Evolutionary conservation across 2,797 vertebrate genomes (phyloP), one percentile per base, ranked within the genome.

Genomic region (Danio albolineatus): DNA sequence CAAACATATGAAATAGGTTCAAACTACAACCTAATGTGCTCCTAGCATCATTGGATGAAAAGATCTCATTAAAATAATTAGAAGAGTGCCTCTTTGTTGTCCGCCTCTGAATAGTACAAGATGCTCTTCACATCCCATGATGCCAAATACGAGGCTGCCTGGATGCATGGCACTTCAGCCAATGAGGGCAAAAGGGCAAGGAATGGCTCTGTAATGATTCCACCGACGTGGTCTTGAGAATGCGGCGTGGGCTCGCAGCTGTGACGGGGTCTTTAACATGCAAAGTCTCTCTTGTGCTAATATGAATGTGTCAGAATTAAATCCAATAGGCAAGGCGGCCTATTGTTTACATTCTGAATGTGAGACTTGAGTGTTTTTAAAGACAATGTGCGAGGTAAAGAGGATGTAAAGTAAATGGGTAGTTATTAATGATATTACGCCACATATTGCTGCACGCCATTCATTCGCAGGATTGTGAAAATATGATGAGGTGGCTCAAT

Each of bases 51-150:
- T 82, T 89, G 90, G 91, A 94, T 94, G 93, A 94, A 94, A 93
- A 94, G 93, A 94, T 91, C 92, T 94, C 92, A 94, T 94, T 94
- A 95, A 93, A 94, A 93, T 94, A 94, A 94, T 93, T 92, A 93
- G 91, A 89, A 90, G 92, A 92, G 93, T 91, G 93, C 90, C 92
- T 93, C 92, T 94, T 95, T 94, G 93, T 93, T 94, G 92, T 92
- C 88, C 89, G 91, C 80, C 86, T 83, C 87, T 90, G 91, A 92
- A 91, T 91, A 91, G 82, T 78, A 88, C 90, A 88, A 90, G 87
- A 89, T 90, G 91, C 87, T 90, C 92, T 92, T 92, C 91, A 92
- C 85, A 84, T 82, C 86, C 85, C 87, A 86, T 89, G 87, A 90
- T 92, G 92, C 89, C 87, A 90, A 90, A 91, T 72, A 78, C 83